Base-by-base conservation (phyloP, 2,888 invertebrate species). In the Xiphydria camelus region DNA sequence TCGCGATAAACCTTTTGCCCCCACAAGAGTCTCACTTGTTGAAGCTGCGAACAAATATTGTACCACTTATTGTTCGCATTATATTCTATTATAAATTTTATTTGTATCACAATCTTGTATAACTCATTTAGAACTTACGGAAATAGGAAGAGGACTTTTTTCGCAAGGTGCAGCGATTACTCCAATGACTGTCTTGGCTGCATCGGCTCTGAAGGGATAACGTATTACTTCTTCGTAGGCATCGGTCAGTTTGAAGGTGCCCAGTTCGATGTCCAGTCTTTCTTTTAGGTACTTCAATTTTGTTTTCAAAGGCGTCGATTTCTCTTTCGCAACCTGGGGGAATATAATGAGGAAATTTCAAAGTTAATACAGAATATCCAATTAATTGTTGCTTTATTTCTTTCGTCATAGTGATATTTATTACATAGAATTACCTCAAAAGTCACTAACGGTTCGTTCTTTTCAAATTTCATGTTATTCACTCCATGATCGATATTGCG, bases 131-230 rank as follows among this genome's bases (percentile, higher is more conserved):
- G n/a, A 3, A 75, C 80, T 81, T 69, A 87, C 86, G 54, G 82
- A 66, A 42, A 76, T 17, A 49, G 80, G 76, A 34, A 82, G 70
- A 1, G 76, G 73, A 18, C 78, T 79, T 51, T 78, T 74, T 53
- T 80, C 78, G 70, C 90, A 86, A 1, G 80, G 73, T 17, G 81
- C 79, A 9, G 84, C 83, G 18, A 85, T 79, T 1, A 90, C 79
- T 29, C 82, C 82, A 61, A 94, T 77, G 51, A 88, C 80, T 39
- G 85, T 83, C 67, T 89, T 92, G 31, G 86, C 81, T 1, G 92
- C 89, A 1, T 85, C 86, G 0, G 88, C 79, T 50, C 93, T 82
- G 78, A 88, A 88, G 1, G 90, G 89, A 75, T 89, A 86, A 1
- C 82, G 72, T 9, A 84, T 64, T 0, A 87, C 81, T 23, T 83